Conservation (phyloP, 2,888 invertebrate species). For the Rhagonycha lutea region DNA sequence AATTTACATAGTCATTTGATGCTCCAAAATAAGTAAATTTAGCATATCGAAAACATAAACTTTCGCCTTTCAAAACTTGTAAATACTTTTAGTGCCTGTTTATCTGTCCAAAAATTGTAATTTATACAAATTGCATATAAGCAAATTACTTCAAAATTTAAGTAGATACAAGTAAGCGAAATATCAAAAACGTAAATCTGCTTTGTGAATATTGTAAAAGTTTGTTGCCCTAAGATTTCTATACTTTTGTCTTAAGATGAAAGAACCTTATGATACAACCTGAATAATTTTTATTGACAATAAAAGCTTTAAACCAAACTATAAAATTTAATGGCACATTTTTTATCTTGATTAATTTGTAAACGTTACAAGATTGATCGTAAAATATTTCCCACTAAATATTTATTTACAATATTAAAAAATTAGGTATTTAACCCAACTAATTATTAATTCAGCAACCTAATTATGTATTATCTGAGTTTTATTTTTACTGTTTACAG, state of each 20-base stretch:
- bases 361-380: constrained; percentile 22
- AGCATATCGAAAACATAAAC: not conserved
- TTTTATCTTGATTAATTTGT: constrained; percentile 26
- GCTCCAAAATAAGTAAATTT: not conserved
- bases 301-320: constrained; percentile 13
- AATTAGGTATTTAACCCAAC: not conserved
- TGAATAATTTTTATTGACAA: constrained; percentile 16
- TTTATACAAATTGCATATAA: not conserved
- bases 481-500: not conserved
- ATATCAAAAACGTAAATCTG: not conserved
- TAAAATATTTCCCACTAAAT: constrained; percentile 14
- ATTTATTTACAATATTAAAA: not conserved
- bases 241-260: not conserved
- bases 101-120: not conserved
- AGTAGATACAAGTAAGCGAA: not conserved
- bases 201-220: not conserved
- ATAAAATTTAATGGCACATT: constrained; percentile 19
- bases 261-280: not conserved
- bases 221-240: not conserved
- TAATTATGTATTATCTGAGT: not conserved
- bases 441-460: not conserved
- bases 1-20: not conserved
- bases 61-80: not conserved
- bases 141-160: not conserved
- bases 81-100: not conserved